A percentile compares a stretch with the other conserved stretches of the same genome.
phyloP scores from a whole-genome alignment of 2,888 invertebrate genomes.

The Xestobium rufovillosum region DNA sequence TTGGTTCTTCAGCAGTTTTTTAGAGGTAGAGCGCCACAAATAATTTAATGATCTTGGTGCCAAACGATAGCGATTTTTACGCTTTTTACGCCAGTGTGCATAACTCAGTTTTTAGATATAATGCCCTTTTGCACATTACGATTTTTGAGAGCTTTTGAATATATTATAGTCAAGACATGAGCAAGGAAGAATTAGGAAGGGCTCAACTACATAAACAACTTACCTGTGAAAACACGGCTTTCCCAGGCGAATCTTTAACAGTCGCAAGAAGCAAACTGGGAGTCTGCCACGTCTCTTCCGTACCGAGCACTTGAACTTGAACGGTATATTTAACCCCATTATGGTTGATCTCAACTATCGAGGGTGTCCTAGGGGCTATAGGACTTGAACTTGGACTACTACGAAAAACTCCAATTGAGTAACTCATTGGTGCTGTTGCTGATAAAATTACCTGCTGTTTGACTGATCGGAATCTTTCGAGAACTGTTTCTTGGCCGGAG shows the following conservation, averaged over 20 bases:
- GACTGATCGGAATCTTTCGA: constrained; percentile 56
- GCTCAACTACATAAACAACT: constrained; percentile 5
- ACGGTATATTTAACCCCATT: constrained; percentile 59
- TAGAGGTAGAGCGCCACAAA: no score
- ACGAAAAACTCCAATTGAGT: no score
- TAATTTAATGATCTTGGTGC: no score
- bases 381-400: constrained; percentile 40
- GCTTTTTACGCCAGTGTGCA: no score
- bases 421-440: neutral
- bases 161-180: no score
- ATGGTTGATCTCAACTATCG: constrained; percentile 39
- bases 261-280: constrained; percentile 71
- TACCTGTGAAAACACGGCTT: constrained; percentile 75
- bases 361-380: constrained; percentile 39
- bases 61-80: no score
- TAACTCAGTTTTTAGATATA: no score
- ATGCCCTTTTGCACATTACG: no score
- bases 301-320: constrained; percentile 69
- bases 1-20: no score
- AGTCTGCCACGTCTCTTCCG: constrained; percentile 83
- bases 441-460: constrained; percentile 25
- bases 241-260: constrained; percentile 56
- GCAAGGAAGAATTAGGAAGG: no score
- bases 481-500: constrained; percentile 74
- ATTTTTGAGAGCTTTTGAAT: no score